Evolutionary conservation across 2,888 invertebrate species (phyloP).

Genomic region (Platerodrilus igneus): DNA sequence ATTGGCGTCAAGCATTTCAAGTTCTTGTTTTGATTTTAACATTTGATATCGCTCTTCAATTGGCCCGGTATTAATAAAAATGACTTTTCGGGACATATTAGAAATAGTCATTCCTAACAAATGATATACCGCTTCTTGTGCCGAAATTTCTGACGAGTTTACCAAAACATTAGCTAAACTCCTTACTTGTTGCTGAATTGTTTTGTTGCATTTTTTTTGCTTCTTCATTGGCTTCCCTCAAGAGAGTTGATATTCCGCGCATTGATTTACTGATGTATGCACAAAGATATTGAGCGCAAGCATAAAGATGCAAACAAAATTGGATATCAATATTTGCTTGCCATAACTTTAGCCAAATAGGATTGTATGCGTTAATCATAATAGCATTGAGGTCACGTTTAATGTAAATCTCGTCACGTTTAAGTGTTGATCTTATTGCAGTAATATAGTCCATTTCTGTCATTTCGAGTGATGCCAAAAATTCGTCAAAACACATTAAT

Average conservation of each 20-base stretch:
- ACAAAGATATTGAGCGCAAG: background rate
- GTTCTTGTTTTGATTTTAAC: background rate
- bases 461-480: constrained; percentile 1
- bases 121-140: constrained; percentile 9
- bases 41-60: background rate
- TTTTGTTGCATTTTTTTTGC: constrained; percentile 1
- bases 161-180: constrained; percentile 6
- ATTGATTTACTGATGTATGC: constrained; percentile 2
- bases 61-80: constrained; percentile 7
- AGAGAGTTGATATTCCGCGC: background rate
- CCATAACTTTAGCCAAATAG: background rate
- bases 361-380: constrained; percentile 4
- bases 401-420: background rate
- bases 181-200: constrained; percentile 5
- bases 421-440: background rate
- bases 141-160: constrained; percentile 7
- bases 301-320: constrained; percentile 1
- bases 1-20: background rate
- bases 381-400: constrained; percentile 1
- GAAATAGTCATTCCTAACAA: constrained; percentile 1
- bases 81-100: constrained; percentile 1
- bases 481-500: constrained; percentile 3
- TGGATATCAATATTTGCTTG: constrained; percentile 6
- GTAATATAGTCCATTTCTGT: background rate
- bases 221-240: constrained; percentile 3